phyloP scores from a whole-genome alignment of 92 coral and sea anemone species.

The Phenganax subtilis region DNA sequence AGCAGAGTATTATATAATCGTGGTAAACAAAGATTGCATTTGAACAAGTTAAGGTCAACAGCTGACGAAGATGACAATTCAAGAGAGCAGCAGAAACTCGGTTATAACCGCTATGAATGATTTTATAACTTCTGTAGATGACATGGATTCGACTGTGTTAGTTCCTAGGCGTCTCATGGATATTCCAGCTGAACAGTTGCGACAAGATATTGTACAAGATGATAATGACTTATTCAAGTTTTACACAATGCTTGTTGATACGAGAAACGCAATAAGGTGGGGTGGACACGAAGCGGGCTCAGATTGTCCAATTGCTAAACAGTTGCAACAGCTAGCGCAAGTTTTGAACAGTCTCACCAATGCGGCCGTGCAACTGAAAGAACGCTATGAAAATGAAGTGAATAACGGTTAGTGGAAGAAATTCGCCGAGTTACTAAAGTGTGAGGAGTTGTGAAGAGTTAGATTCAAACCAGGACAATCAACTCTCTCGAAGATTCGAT shows the following conservation, averaged over 20 bases:
- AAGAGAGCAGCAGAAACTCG: conserved; percentile 57
- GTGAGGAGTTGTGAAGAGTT: no score
- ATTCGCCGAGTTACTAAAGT: neutral
- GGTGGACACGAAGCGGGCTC: conserved; percentile 8
- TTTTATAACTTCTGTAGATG: conserved; percentile 69
- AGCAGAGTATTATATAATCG: neutral
- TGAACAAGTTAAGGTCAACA: neutral
- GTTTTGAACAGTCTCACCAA: conserved; percentile 21
- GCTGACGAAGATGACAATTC: conserved; percentile 11
- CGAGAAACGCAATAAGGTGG: conserved; percentile 33
- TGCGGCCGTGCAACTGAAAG: conserved; percentile 29
- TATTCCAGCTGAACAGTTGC: conserved; percentile 43
- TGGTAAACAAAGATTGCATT: neutral
- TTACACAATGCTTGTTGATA: conserved; percentile 33
- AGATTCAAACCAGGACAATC: no score
- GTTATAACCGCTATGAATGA: conserved; percentile 72
- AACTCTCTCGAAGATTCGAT: no score
- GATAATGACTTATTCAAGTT: conserved; percentile 33
- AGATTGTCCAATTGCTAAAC: conserved; percentile 26
- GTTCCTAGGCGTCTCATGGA: conserved; percentile 86
- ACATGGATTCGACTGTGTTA: conserved; percentile 81
- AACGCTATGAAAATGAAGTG: conserved; percentile 29
- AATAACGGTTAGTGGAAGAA: conserved; percentile 27
- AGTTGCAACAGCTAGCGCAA: conserved; percentile 23
- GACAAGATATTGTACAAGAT: conserved; percentile 9